Percentiles rank a stretch among this genome's conserved stretches.
Conservation (phyloP, 2,888 invertebrate genomes). For the Eudemis profundana region DNA sequence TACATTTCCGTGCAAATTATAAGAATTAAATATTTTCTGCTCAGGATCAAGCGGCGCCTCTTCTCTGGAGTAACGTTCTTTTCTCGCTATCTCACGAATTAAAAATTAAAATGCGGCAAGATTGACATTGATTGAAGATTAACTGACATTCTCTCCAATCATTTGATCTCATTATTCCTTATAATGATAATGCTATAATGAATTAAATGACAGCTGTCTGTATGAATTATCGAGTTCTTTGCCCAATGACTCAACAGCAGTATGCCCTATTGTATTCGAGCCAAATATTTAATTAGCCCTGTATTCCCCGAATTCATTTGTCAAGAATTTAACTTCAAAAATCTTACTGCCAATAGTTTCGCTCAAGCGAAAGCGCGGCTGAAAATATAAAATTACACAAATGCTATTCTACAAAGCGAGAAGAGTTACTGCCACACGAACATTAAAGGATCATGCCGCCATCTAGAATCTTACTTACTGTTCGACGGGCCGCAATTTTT, state of each 20-base stretch:
- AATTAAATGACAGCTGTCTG: constrained; percentile 45
- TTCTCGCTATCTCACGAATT: not conserved
- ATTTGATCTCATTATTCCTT: not conserved
- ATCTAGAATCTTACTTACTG: constrained; percentile 82
- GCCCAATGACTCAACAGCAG: constrained; percentile 59
- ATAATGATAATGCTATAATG: not conserved
- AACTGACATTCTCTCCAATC: constrained; percentile 12
- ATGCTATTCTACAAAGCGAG: constrained; percentile 73
- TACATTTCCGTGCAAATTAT: not conserved
- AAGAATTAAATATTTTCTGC: not conserved
- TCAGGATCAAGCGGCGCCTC: not conserved
- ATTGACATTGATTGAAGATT: constrained; percentile 10
- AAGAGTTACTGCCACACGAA: constrained; percentile 75
- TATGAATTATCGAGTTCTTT: constrained; percentile 50
- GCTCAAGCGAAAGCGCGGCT: constrained; percentile 68
- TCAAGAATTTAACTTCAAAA: constrained; percentile 47
- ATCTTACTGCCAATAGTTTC: constrained; percentile 29
- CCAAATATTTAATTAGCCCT: constrained; percentile 68
- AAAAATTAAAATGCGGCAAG: not conserved
- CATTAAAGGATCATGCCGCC: constrained; percentile 76
- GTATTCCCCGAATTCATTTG: constrained; percentile 61
- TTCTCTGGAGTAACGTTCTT: not conserved
- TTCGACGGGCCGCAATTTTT: constrained; percentile 83
- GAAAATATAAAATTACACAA: constrained; percentile 61
- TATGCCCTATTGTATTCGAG: constrained; percentile 61